Percentiles rank a stretch among this genome's conserved stretches.
These are phyloP conservation scores for Coenonympha arcania DNA, from an alignment of 2,888 invertebrate species.

Conservation along the genomic window DNA sequence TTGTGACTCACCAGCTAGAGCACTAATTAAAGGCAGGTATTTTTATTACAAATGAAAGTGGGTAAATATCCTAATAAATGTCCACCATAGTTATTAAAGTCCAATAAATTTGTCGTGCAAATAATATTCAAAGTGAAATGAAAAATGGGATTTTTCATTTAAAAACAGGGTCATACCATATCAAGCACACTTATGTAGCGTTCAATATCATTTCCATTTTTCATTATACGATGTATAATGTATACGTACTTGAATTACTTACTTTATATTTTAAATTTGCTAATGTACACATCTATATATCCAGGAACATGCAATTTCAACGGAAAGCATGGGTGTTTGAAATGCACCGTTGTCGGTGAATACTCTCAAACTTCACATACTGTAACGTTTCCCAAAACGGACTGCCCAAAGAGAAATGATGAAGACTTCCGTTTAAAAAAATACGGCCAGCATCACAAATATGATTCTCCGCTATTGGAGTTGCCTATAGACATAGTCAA, in stretches of 20 bases:
- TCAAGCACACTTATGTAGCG: neutral
- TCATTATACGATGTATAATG: too few relatives aligned
- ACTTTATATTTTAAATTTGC: neutral
- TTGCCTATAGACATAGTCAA: neutral
- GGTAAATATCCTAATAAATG: too few relatives aligned
- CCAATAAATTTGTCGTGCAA: too few relatives aligned
- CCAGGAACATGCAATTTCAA: neutral
- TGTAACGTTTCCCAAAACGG: neutral
- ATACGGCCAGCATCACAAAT: neutral
- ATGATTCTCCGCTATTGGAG: neutral
- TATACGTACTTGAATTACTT: neutral
- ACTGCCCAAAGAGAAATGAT: neutral
- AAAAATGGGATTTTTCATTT: too few relatives aligned
- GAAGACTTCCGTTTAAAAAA: neutral
- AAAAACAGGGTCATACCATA: too few relatives aligned
- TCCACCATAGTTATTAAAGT: too few relatives aligned
- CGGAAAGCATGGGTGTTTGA: neutral
- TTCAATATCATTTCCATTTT: too few relatives aligned
- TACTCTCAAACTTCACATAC: neutral
- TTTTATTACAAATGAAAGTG: too few relatives aligned
- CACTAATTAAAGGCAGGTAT: neutral
- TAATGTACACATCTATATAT: too few relatives aligned
- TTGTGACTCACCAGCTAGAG: neutral
- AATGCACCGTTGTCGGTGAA: neutral
- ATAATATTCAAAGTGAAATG: too few relatives aligned